Percentiles rank a stretch among this genome's conserved stretches.
Conservation (phyloP, 2,888 invertebrate species). For the Cacoxenus indagator region DNA sequence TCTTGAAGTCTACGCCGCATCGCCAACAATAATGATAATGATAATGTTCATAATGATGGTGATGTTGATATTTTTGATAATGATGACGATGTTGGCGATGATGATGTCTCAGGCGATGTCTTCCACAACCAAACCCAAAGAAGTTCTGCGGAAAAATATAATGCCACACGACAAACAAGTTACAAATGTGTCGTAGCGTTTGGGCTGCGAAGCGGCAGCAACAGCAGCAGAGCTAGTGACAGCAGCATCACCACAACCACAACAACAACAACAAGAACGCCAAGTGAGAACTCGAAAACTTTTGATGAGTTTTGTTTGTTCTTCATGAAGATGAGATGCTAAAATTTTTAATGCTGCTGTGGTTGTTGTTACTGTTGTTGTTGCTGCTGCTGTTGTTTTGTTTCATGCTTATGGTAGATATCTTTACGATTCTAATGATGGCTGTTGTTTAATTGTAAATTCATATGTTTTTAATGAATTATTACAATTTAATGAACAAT, state of each 20-base stretch:
- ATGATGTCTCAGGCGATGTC: neutral
- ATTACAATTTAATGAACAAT: constrained; percentile 62
- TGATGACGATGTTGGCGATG: neutral
- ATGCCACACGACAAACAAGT: constrained; percentile 30
- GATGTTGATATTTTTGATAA: neutral
- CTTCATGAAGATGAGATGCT: constrained; percentile 39
- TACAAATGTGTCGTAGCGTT: constrained; percentile 19
- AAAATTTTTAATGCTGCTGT: constrained; percentile 20
- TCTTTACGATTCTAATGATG: no score
- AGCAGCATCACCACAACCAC: constrained; percentile 13
- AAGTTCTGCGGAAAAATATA: constrained; percentile 1
- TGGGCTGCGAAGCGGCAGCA: neutral
- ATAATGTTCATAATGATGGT: neutral
- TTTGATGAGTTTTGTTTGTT: constrained; percentile 27
- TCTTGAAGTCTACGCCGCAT: constrained; percentile 18
- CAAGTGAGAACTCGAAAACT: constrained; percentile 20
- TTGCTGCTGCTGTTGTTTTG: constrained; percentile 36
- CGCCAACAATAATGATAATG: constrained; percentile 1
- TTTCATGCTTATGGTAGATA: constrained; percentile 22
- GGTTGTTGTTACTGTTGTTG: constrained; percentile 24
- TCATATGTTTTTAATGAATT: constrained; percentile 55
- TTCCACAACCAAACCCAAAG: neutral
- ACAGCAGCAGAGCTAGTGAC: constrained; percentile 26
- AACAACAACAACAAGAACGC: constrained; percentile 33
- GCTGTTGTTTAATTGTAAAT: constrained; percentile 34